A percentile compares a stretch with the other conserved stretches of the same genome.
phyloP scores from a whole-genome alignment of 2,797 vertebrate genomes.

The Limosa lapponica region DNA sequence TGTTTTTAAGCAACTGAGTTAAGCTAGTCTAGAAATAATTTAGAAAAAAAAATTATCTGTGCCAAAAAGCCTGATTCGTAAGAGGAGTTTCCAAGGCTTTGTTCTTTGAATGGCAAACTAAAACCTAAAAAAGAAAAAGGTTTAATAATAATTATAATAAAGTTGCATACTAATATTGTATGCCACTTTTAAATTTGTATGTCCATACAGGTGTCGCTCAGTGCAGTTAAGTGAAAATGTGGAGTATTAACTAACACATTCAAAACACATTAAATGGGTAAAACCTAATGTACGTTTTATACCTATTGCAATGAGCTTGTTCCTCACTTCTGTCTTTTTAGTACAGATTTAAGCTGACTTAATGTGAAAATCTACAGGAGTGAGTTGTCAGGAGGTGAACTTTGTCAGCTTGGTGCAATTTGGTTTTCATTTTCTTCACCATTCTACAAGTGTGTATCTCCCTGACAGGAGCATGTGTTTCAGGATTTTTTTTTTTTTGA shows the following conservation, averaged over 20 bases:
- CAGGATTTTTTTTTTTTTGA: neutral
- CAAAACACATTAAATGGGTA: neutral
- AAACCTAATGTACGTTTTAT: neutral
- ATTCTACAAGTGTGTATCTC: neutral
- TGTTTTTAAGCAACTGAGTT: neutral
- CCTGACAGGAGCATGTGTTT: neutral
- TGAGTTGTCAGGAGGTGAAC: neutral
- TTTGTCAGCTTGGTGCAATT: neutral
- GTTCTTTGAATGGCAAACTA: neutral
- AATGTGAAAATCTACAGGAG: neutral
- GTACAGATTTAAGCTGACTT: neutral
- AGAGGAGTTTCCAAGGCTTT: neutral
- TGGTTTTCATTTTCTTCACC: neutral
- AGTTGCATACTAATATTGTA: neutral
- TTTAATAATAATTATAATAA: neutral
- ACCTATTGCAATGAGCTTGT: neutral
- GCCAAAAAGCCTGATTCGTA: neutral
- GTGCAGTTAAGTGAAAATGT: neutral
- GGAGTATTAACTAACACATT: neutral
- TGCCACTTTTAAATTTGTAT: neutral
- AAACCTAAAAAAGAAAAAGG: neutral
- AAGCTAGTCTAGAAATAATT: neutral
- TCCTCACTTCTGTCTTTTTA: neutral
- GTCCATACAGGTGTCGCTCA: neutral
- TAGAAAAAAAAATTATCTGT: neutral